phyloP scores from a whole-genome alignment of 37 sponge, comb jelly and placozoan species.

The Beroe forskalii region DNA sequence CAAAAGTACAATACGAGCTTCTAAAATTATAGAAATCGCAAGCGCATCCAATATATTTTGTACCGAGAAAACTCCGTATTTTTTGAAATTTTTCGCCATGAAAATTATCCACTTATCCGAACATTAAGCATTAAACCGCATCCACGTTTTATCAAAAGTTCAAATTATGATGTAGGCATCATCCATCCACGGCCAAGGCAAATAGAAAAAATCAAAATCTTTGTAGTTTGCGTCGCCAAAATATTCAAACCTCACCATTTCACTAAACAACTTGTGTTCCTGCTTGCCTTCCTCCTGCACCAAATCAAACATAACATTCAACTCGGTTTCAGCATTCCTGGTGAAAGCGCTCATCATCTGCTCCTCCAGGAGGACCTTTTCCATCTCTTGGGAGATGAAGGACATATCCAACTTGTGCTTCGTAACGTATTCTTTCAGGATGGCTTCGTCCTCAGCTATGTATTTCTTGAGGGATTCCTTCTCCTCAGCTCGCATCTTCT shows the following conservation, averaged over 20 bases:
- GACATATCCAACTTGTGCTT: slow-evolving; percentile 47
- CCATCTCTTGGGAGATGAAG: slow-evolving; percentile 53
- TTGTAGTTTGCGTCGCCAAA: too few relatives aligned
- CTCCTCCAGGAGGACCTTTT: slow-evolving; percentile 58
- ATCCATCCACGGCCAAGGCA: too few relatives aligned
- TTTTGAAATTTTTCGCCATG: too few relatives aligned
- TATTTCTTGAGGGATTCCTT: not conserved
- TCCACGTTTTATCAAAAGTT: too few relatives aligned
- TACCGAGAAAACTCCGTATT: too few relatives aligned
- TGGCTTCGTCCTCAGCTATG: slow-evolving; percentile 31
- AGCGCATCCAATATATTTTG: too few relatives aligned
- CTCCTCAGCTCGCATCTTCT: slow-evolving; percentile 10
- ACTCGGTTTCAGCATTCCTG: slow-evolving; percentile 7
- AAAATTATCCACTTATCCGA: too few relatives aligned
- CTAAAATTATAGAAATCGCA: too few relatives aligned
- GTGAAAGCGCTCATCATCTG: slow-evolving; percentile 20
- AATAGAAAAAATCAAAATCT: too few relatives aligned
- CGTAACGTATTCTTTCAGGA: slow-evolving; percentile 34
- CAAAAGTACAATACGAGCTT: not conserved
- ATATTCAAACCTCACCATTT: slow-evolving; percentile 38
- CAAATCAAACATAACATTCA: not conserved
- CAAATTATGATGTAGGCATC: too few relatives aligned
- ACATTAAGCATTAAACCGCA: too few relatives aligned
- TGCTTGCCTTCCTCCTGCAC: slow-evolving; percentile 20
- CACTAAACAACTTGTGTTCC: not conserved